Evolutionary conservation across 2,797 vertebrate species (phyloP).

Genomic region (Paratrypauchen microcephalus): DNA sequence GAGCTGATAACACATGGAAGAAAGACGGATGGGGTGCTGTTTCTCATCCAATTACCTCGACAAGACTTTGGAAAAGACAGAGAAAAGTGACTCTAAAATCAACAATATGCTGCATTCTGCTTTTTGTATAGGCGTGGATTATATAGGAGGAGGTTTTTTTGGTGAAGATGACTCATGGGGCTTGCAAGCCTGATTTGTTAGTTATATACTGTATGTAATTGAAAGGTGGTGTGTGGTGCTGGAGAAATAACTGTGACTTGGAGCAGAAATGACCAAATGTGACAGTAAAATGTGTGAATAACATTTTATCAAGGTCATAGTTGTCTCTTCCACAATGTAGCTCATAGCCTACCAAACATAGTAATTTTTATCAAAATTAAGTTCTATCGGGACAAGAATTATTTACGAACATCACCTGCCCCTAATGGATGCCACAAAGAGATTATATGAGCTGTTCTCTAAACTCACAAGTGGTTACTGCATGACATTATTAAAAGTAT

Average conservation of each 20-base stretch:
- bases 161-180: slow-evolving; percentile 35
- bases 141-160: slow-evolving; percentile 13
- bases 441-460: background rate
- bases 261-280: background rate
- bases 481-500: background rate
- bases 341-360: background rate
- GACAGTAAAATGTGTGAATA: background rate
- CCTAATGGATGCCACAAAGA: background rate
- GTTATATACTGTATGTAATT: slow-evolving; percentile 13
- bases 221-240: background rate
- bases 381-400: background rate
- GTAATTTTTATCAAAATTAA: background rate
- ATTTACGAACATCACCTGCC: background rate
- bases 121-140: slow-evolving; percentile 5
- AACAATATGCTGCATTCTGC: background rate
- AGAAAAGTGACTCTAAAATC: slow-evolving; percentile 4
- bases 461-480: background rate
- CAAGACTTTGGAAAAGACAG: slow-evolving; percentile 21
- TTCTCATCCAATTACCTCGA: slow-evolving; percentile 16
- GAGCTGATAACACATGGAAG: background rate
- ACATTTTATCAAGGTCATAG: background rate
- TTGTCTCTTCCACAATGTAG: background rate
- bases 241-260: background rate
- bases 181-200: slow-evolving; percentile 28
- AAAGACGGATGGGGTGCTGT: slow-evolving; percentile 20